Evolutionary conservation across 2,888 invertebrate genomes (phyloP), one percentile per base, ranked within the genome.

Genomic region (Callyntrura sp.): DNA sequence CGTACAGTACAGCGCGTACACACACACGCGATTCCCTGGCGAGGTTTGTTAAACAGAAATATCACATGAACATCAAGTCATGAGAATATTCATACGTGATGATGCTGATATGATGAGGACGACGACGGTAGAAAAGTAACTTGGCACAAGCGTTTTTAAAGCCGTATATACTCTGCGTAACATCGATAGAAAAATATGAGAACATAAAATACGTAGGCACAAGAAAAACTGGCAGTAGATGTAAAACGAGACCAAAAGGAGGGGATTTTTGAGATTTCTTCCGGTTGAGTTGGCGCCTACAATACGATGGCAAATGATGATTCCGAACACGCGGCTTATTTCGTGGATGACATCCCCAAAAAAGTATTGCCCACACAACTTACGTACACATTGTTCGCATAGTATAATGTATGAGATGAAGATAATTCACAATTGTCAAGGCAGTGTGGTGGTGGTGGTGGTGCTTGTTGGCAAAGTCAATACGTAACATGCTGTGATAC

Each of bases 271-370:
- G 79, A 90, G 91, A 91, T 91, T 92, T 92, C 91, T 92, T 92
- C 90, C 92, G 90, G 91, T 90, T 90, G 91, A 92, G 85, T 78
- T 88, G 87, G 35, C 78, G 62, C 45, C 43, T 76, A 93, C 92
- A 93, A 93, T 92, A 92, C 86, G 88, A 90, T 85, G 88, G 90
- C 92, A 93, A 93, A 93, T 93, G 92, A 93, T 93, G 92, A 93
- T 93, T 91, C 85, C 90, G 88, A 91, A 91, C 93, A 92, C 93
- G 93, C 90, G 93, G 92, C 93, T 88, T 25, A 88, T 88, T 88
- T 88, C 78, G 51, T 65, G 88, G 88, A 88, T 88, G 88, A 88
- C 88, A 88, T 76, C 88, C 88, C 76, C 70, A 82, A 78, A 78
- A 60, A 35, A 68, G 60, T 23, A 17, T 28, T 68, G 83, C 51